Evolutionary conservation across 35 echinoderm and acorn worm species (phyloP).

Genomic region (Holothuria glaberrima): DNA sequence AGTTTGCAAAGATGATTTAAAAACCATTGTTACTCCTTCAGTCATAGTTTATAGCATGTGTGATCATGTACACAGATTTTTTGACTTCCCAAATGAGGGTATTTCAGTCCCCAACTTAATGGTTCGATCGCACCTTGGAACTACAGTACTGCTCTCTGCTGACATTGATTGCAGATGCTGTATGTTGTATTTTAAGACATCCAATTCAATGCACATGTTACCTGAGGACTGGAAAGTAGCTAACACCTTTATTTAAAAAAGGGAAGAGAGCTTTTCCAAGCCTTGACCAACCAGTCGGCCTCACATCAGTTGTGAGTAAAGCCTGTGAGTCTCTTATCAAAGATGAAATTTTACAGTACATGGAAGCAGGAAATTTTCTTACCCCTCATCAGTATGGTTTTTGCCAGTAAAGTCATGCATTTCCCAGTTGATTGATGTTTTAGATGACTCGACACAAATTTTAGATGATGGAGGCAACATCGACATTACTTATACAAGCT

Average conservation of each 20-base stretch:
- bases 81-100: no score
- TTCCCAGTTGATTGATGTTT: conserved; percentile 19
- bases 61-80: no score
- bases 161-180: no score
- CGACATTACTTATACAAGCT: conserved; percentile 28
- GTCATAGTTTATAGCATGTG: no score
- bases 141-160: no score
- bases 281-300: neutral
- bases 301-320: conserved; percentile 23
- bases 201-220: neutral
- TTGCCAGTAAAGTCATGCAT: conserved; percentile 18
- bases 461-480: conserved; percentile 31
- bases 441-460: conserved; percentile 47
- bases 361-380: neutral
- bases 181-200: no score
- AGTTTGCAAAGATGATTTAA: no score
- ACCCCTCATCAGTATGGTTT: conserved; percentile 3
- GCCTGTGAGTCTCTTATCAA: neutral
- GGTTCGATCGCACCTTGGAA: no score
- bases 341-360: neutral
- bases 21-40: no score
- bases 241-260: neutral
- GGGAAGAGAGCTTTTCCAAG: neutral
- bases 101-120: no score
- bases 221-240: conserved; percentile 4